Conservation (phyloP, 2,113 vertebrate genomes). For the Pelobates fuscus region DNA sequence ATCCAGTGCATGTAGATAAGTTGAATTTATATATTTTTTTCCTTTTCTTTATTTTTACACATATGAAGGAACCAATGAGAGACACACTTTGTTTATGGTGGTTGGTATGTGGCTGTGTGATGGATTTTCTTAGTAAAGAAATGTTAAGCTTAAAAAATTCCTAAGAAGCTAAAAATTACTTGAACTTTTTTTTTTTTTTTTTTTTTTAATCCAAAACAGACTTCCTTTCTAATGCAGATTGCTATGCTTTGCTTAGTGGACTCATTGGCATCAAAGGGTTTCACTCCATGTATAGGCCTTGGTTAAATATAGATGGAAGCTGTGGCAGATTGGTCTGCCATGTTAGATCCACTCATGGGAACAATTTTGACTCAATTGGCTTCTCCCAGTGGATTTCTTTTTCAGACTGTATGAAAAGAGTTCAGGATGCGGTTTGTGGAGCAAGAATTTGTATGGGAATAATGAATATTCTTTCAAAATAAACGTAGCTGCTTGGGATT, state of each 20-base stretch:
- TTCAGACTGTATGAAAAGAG: slow-evolving; percentile 14
- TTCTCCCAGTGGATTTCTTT: slow-evolving; percentile 24
- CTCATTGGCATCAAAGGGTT: slow-evolving; percentile 2
- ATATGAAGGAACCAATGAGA: no score
- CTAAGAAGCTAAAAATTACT: not conserved
- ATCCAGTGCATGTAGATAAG: no score
- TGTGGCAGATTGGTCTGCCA: slow-evolving; percentile 7
- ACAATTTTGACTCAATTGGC: slow-evolving; percentile 10
- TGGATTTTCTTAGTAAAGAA: not conserved
- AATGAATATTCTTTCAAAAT: slow-evolving; percentile 12
- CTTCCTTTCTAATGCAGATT: not conserved
- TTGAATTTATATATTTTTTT: no score
- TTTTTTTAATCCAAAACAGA: slow-evolving; percentile 13
- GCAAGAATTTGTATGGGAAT: slow-evolving; percentile 23
- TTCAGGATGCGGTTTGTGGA: slow-evolving; percentile 14
- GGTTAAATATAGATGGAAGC: slow-evolving; percentile 5
- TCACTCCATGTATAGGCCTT: not conserved
- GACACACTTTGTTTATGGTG: not conserved
- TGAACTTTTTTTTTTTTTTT: not conserved
- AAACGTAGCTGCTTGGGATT: not conserved
- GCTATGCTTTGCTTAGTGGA: not conserved
- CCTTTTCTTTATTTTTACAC: no score
- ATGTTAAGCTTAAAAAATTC: not conserved
- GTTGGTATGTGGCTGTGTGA: not conserved
- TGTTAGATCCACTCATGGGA: slow-evolving; percentile 20